Conservation (phyloP, 2,113 vertebrate species). For the Chauna torquata region DNA sequence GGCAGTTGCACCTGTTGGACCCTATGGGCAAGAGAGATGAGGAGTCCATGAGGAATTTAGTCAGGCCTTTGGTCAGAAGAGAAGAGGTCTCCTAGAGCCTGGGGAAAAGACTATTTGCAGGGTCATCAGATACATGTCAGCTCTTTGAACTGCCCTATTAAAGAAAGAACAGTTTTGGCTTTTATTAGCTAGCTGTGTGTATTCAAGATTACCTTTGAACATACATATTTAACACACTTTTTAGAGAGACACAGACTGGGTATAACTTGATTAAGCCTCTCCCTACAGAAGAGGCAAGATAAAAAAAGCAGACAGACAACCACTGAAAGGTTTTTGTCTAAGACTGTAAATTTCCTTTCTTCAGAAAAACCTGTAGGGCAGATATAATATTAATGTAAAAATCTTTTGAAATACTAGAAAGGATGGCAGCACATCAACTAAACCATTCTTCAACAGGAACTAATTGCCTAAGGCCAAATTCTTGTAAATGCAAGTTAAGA, state of each 20-base stretch:
- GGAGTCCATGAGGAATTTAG: neutral
- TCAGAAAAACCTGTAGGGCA: slow-evolving; percentile 34
- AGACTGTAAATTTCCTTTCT: neutral
- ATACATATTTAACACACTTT: neutral
- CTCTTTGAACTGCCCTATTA: neutral
- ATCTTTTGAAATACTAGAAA: slow-evolving; percentile 45
- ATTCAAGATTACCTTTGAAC: neutral
- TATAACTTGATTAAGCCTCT: neutral
- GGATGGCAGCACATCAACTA: slow-evolving; percentile 36
- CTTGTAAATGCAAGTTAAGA: slow-evolving; percentile 20
- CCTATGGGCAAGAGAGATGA: neutral
- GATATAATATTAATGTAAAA: slow-evolving; percentile 48
- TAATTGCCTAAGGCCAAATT: slow-evolving; percentile 23
- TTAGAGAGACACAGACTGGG: neutral
- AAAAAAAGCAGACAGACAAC: neutral
- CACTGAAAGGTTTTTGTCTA: neutral
- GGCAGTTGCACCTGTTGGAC: neutral
- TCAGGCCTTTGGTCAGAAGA: neutral
- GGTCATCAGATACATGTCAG: neutral
- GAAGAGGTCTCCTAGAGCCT: neutral
- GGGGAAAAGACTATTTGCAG: neutral
- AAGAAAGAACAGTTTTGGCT: neutral
- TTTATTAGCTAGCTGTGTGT: neutral
- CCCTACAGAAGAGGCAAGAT: neutral
- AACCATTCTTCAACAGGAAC: slow-evolving; percentile 14